Evolutionary conservation across 1,140 invertebrate species (phyloP), one percentile per base, ranked within the genome.

Genomic region (Acromyrmex heyeri): DNA sequence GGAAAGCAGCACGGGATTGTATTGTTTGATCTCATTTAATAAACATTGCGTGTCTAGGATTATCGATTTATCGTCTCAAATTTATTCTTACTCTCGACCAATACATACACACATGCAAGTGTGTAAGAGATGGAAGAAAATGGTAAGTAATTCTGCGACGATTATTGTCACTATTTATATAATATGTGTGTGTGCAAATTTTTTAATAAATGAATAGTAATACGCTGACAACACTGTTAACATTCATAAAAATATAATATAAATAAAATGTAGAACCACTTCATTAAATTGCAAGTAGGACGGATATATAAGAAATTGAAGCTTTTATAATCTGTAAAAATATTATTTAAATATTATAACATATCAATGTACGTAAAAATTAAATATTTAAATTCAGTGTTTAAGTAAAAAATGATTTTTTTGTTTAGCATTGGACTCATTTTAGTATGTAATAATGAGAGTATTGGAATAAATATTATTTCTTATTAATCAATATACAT

Each of bases 221-320:
- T 18, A 30, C 4, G 2, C 38, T 44, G 7, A 44, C 38, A 12
- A 38, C 27, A 4, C 5, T 50, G 1, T 38, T 61, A 77, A 78
- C 2, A 16, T 7, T 38, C 1, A 38, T 79, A 24, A 3, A 79
- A 69, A 27, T 55, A 44, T 2, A 8, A 59, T 24, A 5, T 27
- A 24, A 69, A 24, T 24, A 24, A 14, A 14, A 55, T n/a, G 1
- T 21, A 65, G 18, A 16, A 16, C 14, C 2, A 18, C 7, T 59
- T 86, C 24, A 78, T 21, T 59, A 30, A 34, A 69, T 86, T 21
- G 62, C 83, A 18, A 78, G 83, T 4, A 86, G 12, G 44, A 86
- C 50, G 1, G 83, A 85, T 8, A 59, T 21, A 7, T 86, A 86
- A 3, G 62, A 79, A 1, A 34, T 34, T 8, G 83, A 69, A 38